Conservation (phyloP, 2,888 invertebrate species). For the Anarsia innoxiella region DNA sequence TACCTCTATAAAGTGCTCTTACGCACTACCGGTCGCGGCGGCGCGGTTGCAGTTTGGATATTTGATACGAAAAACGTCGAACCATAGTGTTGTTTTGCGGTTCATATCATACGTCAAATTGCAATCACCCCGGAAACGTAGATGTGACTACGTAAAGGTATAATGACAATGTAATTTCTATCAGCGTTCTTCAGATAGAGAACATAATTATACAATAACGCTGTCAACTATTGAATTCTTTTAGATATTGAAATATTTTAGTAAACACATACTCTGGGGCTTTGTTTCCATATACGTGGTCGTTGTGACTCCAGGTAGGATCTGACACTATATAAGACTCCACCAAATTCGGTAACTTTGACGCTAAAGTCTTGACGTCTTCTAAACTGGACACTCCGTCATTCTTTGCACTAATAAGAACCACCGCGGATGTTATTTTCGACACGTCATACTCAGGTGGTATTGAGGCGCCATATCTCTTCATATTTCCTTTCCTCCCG, state of each 20-base stretch:
- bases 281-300: conserved; percentile 47
- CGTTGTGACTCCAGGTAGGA: conserved; percentile 60
- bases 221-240: conserved; percentile 30
- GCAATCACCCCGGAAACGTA: too few relatives aligned
- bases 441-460: conserved; percentile 56
- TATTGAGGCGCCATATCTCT: conserved; percentile 38
- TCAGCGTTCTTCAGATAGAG: too few relatives aligned
- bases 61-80: too few relatives aligned
- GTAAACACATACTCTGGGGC: conserved; percentile 39
- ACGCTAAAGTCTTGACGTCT: conserved; percentile 71
- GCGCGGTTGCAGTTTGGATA: too few relatives aligned
- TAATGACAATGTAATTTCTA: too few relatives aligned
- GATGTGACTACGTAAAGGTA: too few relatives aligned
- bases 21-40: too few relatives aligned
- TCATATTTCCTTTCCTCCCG: conserved; percentile 41
- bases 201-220: too few relatives aligned
- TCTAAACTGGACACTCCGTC: conserved; percentile 78
- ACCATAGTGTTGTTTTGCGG: too few relatives aligned
- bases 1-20: too few relatives aligned
- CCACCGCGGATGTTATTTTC: conserved; percentile 43
- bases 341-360: conserved; percentile 72
- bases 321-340: conserved; percentile 76
- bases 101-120: too few relatives aligned
- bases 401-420: conserved; percentile 54
- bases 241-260: conserved; percentile 44